These are phyloP conservation scores for Alectura lathami DNA, from an alignment of 2,113 vertebrate species.

Conservation along the genomic window DNA sequence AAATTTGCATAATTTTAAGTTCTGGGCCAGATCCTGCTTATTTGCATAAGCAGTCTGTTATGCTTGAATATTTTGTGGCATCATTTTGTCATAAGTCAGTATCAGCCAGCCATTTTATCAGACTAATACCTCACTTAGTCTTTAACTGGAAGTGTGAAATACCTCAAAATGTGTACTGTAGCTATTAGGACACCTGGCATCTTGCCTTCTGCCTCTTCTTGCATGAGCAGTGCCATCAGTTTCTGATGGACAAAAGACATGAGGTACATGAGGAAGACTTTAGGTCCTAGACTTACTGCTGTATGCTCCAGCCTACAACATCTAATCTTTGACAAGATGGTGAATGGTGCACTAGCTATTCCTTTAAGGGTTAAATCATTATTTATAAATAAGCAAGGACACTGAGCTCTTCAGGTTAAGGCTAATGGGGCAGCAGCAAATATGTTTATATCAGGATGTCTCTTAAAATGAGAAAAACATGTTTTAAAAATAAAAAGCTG, in stretches of 20 bases:
- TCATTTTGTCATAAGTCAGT: background rate
- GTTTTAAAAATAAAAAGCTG: background rate
- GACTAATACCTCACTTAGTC: background rate
- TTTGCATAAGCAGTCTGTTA: background rate
- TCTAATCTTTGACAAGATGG: background rate
- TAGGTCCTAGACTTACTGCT: background rate
- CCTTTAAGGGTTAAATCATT: background rate
- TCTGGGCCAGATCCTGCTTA: background rate
- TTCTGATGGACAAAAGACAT: background rate
- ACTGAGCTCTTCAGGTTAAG: background rate
- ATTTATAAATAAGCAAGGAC: background rate
- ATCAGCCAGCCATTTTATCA: background rate
- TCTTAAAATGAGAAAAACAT: rapidly evolving
- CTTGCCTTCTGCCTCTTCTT: background rate
- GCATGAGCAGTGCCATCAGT: rapidly evolving
- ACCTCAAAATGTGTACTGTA: background rate
- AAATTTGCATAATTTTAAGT: slow-evolving; percentile 12
- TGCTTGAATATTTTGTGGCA: background rate
- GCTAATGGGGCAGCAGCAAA: background rate
- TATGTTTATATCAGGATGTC: background rate
- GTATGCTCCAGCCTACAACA: background rate
- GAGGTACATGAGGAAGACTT: background rate
- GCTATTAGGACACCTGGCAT: background rate
- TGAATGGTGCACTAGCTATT: background rate
- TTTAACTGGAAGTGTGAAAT: background rate